Base-by-base conservation (phyloP, 2,797 vertebrate species). In the Tauraco hartlaubi region DNA sequence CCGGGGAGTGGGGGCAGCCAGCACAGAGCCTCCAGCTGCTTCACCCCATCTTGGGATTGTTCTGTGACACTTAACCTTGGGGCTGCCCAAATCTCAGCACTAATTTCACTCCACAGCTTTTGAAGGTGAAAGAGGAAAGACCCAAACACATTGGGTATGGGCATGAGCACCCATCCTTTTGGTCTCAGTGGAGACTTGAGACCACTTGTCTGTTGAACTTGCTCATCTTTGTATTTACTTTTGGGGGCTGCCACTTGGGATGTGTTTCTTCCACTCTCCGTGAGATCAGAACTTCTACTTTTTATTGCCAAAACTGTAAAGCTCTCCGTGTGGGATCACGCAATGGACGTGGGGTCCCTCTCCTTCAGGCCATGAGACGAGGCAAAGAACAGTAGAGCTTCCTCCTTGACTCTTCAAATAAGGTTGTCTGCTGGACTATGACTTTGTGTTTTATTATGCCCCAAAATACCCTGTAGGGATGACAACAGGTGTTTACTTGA, bases 1-100 rank as follows among this genome's bases (percentile, higher is more conserved):
- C 6, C 0, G 1, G 4, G 2, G 29, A 86, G 35, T 13, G 39
- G 12, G 39, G 18, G 56, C 12, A 64, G 61, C n/a, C 0, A 2
- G 75, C n/a, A 59, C 64, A 49, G 43, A 71, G 19, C 15, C 20
- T 71, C 37, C 0, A 1, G 29, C 77, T 46, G 25, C 26, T 74
- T 44, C 35, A 58, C 28, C 66, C 25, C 16, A 2, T 33, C 16
- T 51, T 51, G 35, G 48, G 63, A 21, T 29, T 48, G 19, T 33
- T 83, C 4, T 1, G 11, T 58, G 58, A 56, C 16, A 25, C 71
- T 61, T 66, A 61, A 61, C 41, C 13, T 39, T 25, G 28, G 25
- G 51, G 25, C n/a, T 78, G 43, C 64, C 16, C 41, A 21, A 17
- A 22, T 8, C 37, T 62, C 1, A 0, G 5, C 48, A 19, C 5